Evolutionary conservation across 2,888 invertebrate genomes (phyloP).

Genomic region (Orchesellides sinensis): DNA sequence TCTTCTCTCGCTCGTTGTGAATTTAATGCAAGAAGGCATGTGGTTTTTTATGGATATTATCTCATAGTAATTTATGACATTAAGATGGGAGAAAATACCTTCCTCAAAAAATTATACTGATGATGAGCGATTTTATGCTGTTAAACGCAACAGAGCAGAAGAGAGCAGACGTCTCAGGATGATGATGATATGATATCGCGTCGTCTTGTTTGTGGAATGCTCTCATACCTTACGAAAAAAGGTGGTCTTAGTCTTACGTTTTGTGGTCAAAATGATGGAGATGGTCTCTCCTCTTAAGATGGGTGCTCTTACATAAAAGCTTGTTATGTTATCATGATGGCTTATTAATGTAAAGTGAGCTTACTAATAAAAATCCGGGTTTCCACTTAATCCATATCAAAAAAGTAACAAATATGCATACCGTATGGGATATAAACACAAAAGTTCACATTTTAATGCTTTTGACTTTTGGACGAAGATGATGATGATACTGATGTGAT

Average conservation of each 20-base stretch:
- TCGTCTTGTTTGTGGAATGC: conserved; percentile 32
- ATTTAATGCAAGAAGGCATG: conserved; percentile 58
- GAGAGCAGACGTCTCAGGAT: conserved; percentile 9
- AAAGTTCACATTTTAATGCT: conserved; percentile 3
- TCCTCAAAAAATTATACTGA: conserved; percentile 19
- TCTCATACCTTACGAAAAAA: conserved; percentile 2
- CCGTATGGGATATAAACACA: not conserved
- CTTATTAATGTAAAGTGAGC: conserved; percentile 46
- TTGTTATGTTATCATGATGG: conserved; percentile 3
- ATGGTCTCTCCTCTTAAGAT: no score
- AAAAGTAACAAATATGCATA: conserved; percentile 13
- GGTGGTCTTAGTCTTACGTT: no score
- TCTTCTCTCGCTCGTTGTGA: conserved; percentile 48
- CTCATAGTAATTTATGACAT: conserved; percentile 70
- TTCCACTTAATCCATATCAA: conserved; percentile 64
- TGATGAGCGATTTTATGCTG: conserved; percentile 30
- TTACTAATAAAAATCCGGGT: conserved; percentile 58
- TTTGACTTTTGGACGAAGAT: not conserved
- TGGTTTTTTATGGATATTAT: conserved; percentile 71
- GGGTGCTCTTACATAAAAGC: no score
- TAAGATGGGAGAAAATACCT: conserved; percentile 55
- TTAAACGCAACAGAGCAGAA: not conserved
- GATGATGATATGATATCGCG: conserved; percentile 17
- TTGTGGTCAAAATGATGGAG: no score
- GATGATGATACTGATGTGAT: not conserved